Evolutionary conservation across 2,888 invertebrate species (phyloP), one percentile per base, ranked within the genome.

Genomic region (Ommatoiulus sabulosus): DNA sequence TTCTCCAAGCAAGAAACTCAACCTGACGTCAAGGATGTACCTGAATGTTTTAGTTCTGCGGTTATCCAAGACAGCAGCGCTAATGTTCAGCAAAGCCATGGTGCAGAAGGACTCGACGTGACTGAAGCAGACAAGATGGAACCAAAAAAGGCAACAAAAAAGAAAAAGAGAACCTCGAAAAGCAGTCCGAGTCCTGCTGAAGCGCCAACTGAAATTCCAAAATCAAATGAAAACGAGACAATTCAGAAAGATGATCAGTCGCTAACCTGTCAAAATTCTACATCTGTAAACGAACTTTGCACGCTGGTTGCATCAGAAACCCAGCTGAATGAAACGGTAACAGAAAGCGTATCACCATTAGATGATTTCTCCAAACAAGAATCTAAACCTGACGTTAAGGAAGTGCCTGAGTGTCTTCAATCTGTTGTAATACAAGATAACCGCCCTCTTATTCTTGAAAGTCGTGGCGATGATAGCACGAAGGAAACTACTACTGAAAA

Each of bases 151-250:
- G 12, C 48, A 48, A n/a, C 63, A 63, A 63, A 63, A n/a, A 63
- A 63, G 63, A 63, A 63, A 17, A 63, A 63, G 63, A 63, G n/a
- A 63, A 63, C n/a, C n/a, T 63, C 63, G 4, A 63, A 63, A n/a
- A 63, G 63, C 7, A 63, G 63, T 63, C 63, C 17, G 6, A 63
- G n/a, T 63, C 4, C 63, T n/a, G 63, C 17, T n/a, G 63, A 63
- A 63, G n/a, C n/a, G 17, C n/a, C 63, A n/a, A 7, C 7, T 57
- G 57, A 35, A 35, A 35, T 57, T 17, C 57, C 57, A 57, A 57
- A 17, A 15, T 57, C 57, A 15, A 17, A 57, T 57, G 57, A 57
- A 57, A 48, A 12, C 12, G 17, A 17, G 1, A n/a, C 63, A 20
- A 0, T 5, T n/a, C 63, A n/a, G 6, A 3, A 15, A 63, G 63